A percentile compares a stretch with the other conserved stretches of the same genome.
Conservation (phyloP, 2,113 vertebrate genomes). For the Ammodytes dubius region DNA sequence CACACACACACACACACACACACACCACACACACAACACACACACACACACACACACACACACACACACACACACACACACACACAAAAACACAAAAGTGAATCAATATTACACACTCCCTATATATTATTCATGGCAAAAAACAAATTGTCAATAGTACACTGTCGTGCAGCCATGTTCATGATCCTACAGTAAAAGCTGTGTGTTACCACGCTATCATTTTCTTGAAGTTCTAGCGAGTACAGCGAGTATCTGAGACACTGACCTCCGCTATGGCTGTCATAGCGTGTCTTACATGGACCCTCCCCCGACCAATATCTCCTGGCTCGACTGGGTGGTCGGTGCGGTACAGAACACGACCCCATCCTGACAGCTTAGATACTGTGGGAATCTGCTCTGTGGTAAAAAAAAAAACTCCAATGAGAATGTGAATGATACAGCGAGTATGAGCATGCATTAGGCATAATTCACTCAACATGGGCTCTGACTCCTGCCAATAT, state of each 20-base stretch:
- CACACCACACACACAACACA: too few species aligned
- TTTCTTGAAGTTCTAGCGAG: constrained; percentile 22
- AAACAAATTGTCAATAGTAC: too few species aligned
- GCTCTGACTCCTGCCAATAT: constrained; percentile 16
- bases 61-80: too few species aligned
- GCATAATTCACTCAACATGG: constrained; percentile 39
- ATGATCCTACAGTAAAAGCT: not conserved
- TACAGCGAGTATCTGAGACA: constrained; percentile 55
- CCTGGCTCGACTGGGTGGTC: constrained; percentile 52
- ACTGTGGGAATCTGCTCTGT: constrained; percentile 61
- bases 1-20: too few species aligned
- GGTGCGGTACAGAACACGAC: constrained; percentile 45
- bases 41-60: too few species aligned
- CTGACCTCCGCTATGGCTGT: constrained; percentile 50
- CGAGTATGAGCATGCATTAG: not conserved
- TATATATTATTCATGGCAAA: too few species aligned
- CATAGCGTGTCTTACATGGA: constrained; percentile 46
- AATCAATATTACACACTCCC: too few species aligned
- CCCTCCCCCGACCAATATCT: constrained; percentile 35
- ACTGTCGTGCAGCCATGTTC: too few species aligned
- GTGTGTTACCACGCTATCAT: constrained; percentile 28
- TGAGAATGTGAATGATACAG: constrained; percentile 12
- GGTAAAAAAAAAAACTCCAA: not conserved
- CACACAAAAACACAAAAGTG: too few species aligned
- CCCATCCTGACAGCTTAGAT: constrained; percentile 49